Conservation (phyloP, 2,797 vertebrate genomes). For the Oreochromis mossambicus region DNA sequence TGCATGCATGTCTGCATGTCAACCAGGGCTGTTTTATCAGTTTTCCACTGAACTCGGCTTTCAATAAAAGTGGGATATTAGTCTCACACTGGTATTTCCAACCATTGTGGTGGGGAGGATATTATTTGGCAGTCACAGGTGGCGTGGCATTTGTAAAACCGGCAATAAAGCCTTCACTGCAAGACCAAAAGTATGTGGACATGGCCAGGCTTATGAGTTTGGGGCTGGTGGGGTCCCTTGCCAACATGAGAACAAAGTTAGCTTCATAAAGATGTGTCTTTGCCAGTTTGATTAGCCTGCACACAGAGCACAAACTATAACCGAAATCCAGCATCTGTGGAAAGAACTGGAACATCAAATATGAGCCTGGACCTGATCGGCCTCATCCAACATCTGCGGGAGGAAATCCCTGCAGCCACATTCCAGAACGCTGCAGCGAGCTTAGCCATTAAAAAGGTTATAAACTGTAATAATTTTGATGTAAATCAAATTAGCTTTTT, state of each 20-base stretch:
- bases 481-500: neutral
- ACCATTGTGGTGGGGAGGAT: neutral
- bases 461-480: neutral
- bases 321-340: neutral
- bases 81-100: neutral
- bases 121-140: neutral
- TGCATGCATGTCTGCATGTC: constrained; percentile 8
- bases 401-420: neutral
- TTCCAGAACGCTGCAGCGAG: neutral
- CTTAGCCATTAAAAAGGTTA: neutral
- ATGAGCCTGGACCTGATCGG: neutral
- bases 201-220: neutral
- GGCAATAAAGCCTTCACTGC: neutral
- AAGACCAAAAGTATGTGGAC: neutral
- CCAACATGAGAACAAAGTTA: neutral
- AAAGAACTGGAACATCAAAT: neutral
- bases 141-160: neutral
- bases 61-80: constrained; percentile 42
- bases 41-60: constrained; percentile 2
- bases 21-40: constrained; percentile 19
- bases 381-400: neutral
- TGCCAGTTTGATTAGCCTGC: neutral
- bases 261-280: neutral
- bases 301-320: neutral
- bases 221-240: neutral